A percentile compares a stretch with the other conserved stretches of the same genome.
phyloP scores from a whole-genome alignment of 2,113 vertebrate genomes.

The Solea senegalensis region DNA sequence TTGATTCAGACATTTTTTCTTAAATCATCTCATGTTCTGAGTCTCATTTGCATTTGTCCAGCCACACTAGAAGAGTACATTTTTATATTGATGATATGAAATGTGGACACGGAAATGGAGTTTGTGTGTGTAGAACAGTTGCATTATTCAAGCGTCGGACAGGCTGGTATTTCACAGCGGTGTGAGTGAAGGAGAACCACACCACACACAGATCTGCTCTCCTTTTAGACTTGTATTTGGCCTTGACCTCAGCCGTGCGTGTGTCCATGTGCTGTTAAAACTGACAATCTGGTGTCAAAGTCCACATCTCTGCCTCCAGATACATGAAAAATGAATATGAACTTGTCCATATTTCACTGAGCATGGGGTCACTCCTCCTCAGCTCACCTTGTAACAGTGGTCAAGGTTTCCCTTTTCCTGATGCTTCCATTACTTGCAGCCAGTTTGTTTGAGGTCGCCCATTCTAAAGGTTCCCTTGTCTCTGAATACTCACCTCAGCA shows the following conservation, averaged over 20 bases:
- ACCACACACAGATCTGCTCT: slow-evolving; percentile 26
- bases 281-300: slow-evolving; percentile 41
- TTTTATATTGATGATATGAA: background rate
- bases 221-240: slow-evolving; percentile 38
- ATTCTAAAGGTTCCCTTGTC: slow-evolving; percentile 40
- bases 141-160: slow-evolving; percentile 8
- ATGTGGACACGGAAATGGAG: background rate
- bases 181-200: slow-evolving; percentile 37
- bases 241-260: slow-evolving; percentile 5
- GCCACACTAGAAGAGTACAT: too few species aligned
- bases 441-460: slow-evolving; percentile 22
- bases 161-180: slow-evolving; percentile 62
- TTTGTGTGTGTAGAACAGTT: slow-evolving; percentile 15
- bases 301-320: slow-evolving; percentile 15
- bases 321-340: background rate
- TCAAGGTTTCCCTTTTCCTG: slow-evolving; percentile 12
- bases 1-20: slow-evolving; percentile 12
- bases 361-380: background rate
- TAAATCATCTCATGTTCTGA: background rate
- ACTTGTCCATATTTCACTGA: background rate
- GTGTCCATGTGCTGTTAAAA: slow-evolving; percentile 41
- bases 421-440: slow-evolving; percentile 20
- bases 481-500: slow-evolving; percentile 58
- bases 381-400: background rate
- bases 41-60: too few species aligned